Percentiles rank a stretch among this genome's conserved stretches.
phyloP scores from a whole-genome alignment of 2,888 invertebrate species.

The Nomada flava region DNA sequence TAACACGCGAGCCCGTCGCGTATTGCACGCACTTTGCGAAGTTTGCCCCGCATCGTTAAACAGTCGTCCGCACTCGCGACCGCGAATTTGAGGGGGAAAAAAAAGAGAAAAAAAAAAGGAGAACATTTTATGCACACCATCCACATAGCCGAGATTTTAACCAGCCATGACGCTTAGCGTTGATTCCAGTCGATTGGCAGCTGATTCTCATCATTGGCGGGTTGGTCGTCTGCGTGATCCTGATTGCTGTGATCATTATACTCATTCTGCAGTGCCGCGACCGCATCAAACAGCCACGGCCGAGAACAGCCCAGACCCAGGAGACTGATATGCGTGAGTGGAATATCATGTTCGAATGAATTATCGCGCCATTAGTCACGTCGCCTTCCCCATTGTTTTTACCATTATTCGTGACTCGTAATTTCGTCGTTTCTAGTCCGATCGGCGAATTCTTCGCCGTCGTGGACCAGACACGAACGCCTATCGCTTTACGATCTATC shows the following conservation, averaged over 20 bases:
- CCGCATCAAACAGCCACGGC: slow-evolving; percentile 82
- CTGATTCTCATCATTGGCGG: slow-evolving; percentile 91
- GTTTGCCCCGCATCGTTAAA: slow-evolving; percentile 46
- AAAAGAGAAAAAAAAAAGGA: slow-evolving; percentile 8
- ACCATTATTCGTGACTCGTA: slow-evolving; percentile 31
- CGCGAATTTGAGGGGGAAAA: slow-evolving; percentile 14
- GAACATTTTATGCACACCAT: slow-evolving; percentile 50
- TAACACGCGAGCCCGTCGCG: not conserved
- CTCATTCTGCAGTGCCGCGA: slow-evolving; percentile 92
- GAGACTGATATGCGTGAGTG: slow-evolving; percentile 84
- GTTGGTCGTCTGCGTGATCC: slow-evolving; percentile 93
- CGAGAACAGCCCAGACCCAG: slow-evolving; percentile 80
- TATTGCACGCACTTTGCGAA: slow-evolving; percentile 16
- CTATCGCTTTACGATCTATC: slow-evolving; percentile 36
- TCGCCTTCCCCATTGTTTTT: slow-evolving; percentile 35
- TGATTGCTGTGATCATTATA: slow-evolving; percentile 93
- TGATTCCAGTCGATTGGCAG: slow-evolving; percentile 84
- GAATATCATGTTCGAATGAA: slow-evolving; percentile 57
- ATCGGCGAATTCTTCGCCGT: not conserved
- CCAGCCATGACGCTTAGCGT: slow-evolving; percentile 81
- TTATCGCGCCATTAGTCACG: slow-evolving; percentile 46
- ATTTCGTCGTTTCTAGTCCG: slow-evolving; percentile 28
- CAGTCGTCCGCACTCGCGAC: slow-evolving; percentile 39
- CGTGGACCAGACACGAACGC: not conserved
- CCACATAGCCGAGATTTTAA: slow-evolving; percentile 76